phyloP scores from a whole-genome alignment of 2,888 invertebrate species.

The Junonia oenone region DNA sequence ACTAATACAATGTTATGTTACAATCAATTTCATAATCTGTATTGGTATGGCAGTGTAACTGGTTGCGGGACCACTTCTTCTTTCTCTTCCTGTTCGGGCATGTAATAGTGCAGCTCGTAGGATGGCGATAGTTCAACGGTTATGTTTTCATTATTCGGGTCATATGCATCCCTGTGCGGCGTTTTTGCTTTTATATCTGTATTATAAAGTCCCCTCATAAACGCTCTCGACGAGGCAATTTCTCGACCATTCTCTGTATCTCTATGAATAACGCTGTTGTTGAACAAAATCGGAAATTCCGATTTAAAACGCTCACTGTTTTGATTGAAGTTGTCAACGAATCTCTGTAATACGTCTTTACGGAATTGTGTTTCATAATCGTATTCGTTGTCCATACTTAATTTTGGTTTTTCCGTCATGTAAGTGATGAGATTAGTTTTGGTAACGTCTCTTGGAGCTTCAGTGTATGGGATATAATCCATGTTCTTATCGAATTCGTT shows the following conservation, averaged over 20 bases:
- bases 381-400: constrained; percentile 40
- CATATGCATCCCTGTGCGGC: constrained; percentile 35
- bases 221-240: constrained; percentile 48
- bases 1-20: constrained; percentile 8
- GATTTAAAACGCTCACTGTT: constrained; percentile 57
- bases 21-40: constrained; percentile 28
- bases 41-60: constrained; percentile 32
- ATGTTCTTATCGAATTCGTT: constrained; percentile 43
- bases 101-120: constrained; percentile 68
- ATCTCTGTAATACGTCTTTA: constrained; percentile 52
- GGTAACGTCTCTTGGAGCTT: constrained; percentile 40
- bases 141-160: constrained; percentile 49
- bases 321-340: constrained; percentile 62
- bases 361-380: constrained; percentile 55
- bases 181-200: constrained; percentile 4
- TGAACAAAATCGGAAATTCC: constrained; percentile 61
- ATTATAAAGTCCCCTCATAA: constrained; percentile 38
- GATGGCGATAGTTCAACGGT: constrained; percentile 60
- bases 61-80: constrained; percentile 41
- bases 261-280: constrained; percentile 56
- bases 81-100: constrained; percentile 63
- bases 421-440: constrained; percentile 31
- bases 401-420: constrained; percentile 28
- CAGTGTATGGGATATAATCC: constrained; percentile 38
- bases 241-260: constrained; percentile 36